Base-by-base conservation (phyloP, 2,888 invertebrate species). In the Sturmia bella region DNA sequence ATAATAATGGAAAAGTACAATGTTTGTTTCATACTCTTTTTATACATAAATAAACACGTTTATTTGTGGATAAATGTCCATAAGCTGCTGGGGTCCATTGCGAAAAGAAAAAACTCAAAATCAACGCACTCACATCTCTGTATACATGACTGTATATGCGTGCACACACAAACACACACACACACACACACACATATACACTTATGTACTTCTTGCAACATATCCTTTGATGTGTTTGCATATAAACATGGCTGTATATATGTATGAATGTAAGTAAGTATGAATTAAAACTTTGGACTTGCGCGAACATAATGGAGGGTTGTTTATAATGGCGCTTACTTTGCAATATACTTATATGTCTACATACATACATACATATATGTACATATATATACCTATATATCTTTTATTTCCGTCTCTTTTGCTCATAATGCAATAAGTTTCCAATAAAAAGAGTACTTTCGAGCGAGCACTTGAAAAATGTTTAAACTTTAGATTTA, bases 351-450 rank as follows among this genome's bases (percentile, higher is more conserved):
- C 74, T 82, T 78, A 66, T 32, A 6, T 32, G n/a, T n/a, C n/a
- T n/a, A n/a, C n/a, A n/a, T n/a, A n/a, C n/a, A n/a, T n/a, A n/a
- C n/a, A n/a, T n/a, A n/a, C n/a, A n/a, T n/a, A n/a, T n/a, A n/a
- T n/a, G n/a, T n/a, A n/a, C n/a, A n/a, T n/a, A n/a, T n/a, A n/a
- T n/a, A n/a, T n/a, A n/a, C n/a, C n/a, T n/a, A n/a, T n/a, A n/a
- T n/a, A n/a, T n/a, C n/a, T 70, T 78, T 78, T 78, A 61, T 70
- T 78, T 82, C 82, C 78, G 78, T 82, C 82, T 78, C 82, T 82
- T 78, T 82, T 82, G 37, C 82, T 41, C 82, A 61, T 43, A 13
- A 78, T 52, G 19, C 17, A 52, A 13, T 27, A 64, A 54, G 45
- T 70, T 78, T 41, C 70, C 37, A 70, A 78, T 70, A 82, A 82